phyloP scores from a whole-genome alignment of 1,140 invertebrate genomes.

The Diorhabda sublineata region DNA sequence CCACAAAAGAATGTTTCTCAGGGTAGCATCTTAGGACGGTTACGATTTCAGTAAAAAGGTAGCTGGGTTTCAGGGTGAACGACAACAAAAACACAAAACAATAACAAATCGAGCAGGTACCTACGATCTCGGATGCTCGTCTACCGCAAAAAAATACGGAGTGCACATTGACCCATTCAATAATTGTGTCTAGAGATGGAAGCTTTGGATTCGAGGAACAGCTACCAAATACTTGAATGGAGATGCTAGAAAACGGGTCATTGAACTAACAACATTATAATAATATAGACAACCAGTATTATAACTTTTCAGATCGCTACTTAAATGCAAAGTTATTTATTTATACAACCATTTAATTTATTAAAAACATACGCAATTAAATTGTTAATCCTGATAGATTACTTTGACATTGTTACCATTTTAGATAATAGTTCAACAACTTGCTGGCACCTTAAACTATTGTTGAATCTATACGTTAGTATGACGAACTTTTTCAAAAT shows the following conservation, averaged over 20 bases:
- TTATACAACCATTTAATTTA: no score
- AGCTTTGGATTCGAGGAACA: not conserved
- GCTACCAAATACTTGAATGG: no score
- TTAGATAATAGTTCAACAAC: no score
- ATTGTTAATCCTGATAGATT: no score
- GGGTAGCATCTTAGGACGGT: not conserved
- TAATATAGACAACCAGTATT: not conserved
- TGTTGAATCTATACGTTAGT: no score
- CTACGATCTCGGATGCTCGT: not conserved
- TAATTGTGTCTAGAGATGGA: not conserved
- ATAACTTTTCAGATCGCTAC: no score
- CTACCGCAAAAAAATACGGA: slow-evolving; percentile 2
- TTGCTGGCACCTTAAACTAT: no score
- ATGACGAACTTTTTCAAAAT: no score
- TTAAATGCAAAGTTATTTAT: no score
- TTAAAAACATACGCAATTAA: no score
- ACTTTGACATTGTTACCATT: no score
- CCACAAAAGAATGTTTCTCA: not conserved
- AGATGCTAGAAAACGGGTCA: not conserved
- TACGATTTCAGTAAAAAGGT: not conserved
- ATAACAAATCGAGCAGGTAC: slow-evolving; percentile 1
- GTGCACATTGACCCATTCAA: slow-evolving; percentile 1
- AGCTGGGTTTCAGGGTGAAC: not conserved
- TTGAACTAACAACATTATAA: not conserved
- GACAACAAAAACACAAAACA: slow-evolving; percentile 2